phyloP scores from a whole-genome alignment of 2,113 vertebrate genomes.

The Semicossyphus pulcher region DNA sequence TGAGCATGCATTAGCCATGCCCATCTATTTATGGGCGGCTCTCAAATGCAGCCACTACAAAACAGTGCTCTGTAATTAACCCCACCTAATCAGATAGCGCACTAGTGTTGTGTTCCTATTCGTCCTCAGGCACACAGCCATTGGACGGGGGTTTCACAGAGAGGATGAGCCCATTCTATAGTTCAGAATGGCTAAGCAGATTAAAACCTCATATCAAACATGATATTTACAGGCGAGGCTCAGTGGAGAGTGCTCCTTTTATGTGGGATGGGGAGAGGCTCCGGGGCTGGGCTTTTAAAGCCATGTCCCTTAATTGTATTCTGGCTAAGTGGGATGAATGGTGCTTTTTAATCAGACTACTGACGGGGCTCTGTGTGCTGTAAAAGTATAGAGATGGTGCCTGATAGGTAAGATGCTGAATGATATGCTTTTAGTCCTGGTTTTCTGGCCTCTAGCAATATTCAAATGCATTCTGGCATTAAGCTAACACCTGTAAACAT shows the following conservation, averaged over 20 bases:
- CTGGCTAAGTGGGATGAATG: slow-evolving; percentile 82
- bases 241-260: slow-evolving; percentile 83
- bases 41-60: slow-evolving; percentile 85
- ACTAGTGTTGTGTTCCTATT: slow-evolving; percentile 80
- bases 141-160: slow-evolving; percentile 79
- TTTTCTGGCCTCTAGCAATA: slow-evolving; percentile 51
- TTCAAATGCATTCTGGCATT: slow-evolving; percentile 55
- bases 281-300: slow-evolving; percentile 79
- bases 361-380: slow-evolving; percentile 70
- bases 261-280: slow-evolving; percentile 77
- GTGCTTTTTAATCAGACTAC: slow-evolving; percentile 82
- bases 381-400: slow-evolving; percentile 72
- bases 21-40: slow-evolving; percentile 85
- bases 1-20: slow-evolving; percentile 83
- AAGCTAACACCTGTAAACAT: slow-evolving; percentile 63
- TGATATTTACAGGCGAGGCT: slow-evolving; percentile 83
- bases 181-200: slow-evolving; percentile 86
- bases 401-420: slow-evolving; percentile 74
- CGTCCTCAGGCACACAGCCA: slow-evolving; percentile 82
- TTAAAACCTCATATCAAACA: slow-evolving; percentile 86
- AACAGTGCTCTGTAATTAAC: slow-evolving; percentile 87
- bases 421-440: slow-evolving; percentile 70
- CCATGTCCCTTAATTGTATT: slow-evolving; percentile 83
- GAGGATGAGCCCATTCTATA: slow-evolving; percentile 83
- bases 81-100: slow-evolving; percentile 86